These are phyloP conservation scores for Holotrichia oblita DNA, from an alignment of 1,140 invertebrate species.

Conservation along the genomic window DNA sequence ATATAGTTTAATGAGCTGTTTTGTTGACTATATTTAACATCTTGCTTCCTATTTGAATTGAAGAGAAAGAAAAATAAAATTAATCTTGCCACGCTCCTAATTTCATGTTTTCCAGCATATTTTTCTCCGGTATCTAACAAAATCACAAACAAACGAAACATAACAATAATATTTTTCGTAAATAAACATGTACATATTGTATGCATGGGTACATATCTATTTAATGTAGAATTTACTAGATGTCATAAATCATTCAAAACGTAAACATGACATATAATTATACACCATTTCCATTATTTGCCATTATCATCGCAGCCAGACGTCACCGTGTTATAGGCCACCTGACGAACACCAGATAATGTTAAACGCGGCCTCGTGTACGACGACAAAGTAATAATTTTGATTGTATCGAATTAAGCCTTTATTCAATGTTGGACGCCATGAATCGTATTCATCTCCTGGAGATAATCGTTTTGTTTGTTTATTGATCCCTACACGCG, in stretches of 20 bases:
- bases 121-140: too few relatives aligned
- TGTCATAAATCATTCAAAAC: neutral
- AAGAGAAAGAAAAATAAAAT: too few relatives aligned
- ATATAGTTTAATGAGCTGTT: too few relatives aligned
- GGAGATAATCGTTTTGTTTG: neutral
- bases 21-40: too few relatives aligned
- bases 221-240: neutral
- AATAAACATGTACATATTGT: too few relatives aligned
- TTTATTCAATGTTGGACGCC: neutral
- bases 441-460: neutral
- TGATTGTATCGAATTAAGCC: neutral
- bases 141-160: too few relatives aligned
- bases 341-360: neutral
- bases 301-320: neutral
- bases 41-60: too few relatives aligned
- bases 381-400: neutral
- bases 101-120: too few relatives aligned
- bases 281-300: neutral
- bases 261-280: neutral
- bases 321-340: neutral
- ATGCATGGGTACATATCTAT: neutral
- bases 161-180: too few relatives aligned
- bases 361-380: neutral
- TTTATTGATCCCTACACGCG: neutral
- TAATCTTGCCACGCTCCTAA: too few relatives aligned